These are phyloP conservation scores for Sturmia bella DNA, from an alignment of 2,888 invertebrate species.

Conservation along the genomic window DNA sequence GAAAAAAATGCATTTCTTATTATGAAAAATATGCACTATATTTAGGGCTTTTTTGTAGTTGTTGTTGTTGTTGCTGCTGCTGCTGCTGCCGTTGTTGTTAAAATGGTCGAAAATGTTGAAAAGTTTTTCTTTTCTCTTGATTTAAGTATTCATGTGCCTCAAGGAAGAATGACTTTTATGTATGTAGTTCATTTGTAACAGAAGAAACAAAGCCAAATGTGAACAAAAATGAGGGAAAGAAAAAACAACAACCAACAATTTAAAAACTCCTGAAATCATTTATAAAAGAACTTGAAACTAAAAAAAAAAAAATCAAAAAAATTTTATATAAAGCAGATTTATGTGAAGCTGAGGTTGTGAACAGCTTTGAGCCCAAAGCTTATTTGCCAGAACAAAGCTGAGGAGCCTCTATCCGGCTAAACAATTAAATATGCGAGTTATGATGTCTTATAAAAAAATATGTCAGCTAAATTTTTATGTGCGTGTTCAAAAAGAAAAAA, in stretches of 20 bases:
- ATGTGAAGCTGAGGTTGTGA: not conserved
- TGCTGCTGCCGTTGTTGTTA: not conserved
- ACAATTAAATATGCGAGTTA: too few relatives aligned
- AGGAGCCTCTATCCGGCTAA: too few relatives aligned
- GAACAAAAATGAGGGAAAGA: not conserved
- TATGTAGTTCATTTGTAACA: slow-evolving; percentile 31
- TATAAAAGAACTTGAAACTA: not conserved
- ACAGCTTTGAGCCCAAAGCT: not conserved
- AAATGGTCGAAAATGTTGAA: slow-evolving; percentile 16
- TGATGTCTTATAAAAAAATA: too few relatives aligned
- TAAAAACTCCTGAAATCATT: slow-evolving; percentile 17
- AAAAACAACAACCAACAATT: slow-evolving; percentile 5
- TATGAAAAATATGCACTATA: slow-evolving; percentile 21
- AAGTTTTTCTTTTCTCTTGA: slow-evolving; percentile 38
- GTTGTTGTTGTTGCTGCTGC: too few relatives aligned
- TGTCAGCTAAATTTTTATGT: too few relatives aligned
- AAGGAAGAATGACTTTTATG: slow-evolving; percentile 40
- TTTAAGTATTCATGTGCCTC: slow-evolving; percentile 43
- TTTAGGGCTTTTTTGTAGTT: slow-evolving; percentile 10
- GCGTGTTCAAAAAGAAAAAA: too few relatives aligned
- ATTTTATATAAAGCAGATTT: not conserved
- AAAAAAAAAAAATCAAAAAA: not conserved
- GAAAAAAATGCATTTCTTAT: slow-evolving; percentile 20
- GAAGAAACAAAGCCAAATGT: not conserved
- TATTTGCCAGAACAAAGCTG: too few relatives aligned